Percentiles rank a stretch among this genome's conserved stretches.
These are phyloP conservation scores for Theodoxus fluviatilis DNA, from an alignment of 2,888 invertebrate genomes.

Conservation along the genomic window DNA sequence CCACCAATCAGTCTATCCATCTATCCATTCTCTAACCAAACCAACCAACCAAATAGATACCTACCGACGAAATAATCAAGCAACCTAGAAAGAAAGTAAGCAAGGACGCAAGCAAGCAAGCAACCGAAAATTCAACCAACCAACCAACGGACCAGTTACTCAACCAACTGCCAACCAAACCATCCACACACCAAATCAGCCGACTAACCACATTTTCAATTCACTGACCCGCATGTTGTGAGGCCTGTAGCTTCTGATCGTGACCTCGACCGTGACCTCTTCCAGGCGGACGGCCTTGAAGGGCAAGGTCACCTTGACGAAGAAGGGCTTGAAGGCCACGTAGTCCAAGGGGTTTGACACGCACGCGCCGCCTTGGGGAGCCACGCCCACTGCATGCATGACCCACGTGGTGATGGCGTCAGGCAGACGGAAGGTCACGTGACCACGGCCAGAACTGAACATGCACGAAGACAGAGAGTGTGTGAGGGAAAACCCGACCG, in stretches of 20 bases:
- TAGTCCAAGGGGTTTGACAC: constrained; percentile 37
- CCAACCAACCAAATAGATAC: too few relatives aligned
- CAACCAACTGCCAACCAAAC: too few relatives aligned
- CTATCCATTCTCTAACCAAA: too few relatives aligned
- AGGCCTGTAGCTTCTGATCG: constrained; percentile 42
- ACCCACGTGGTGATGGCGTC: constrained; percentile 44
- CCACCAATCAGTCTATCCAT: too few relatives aligned
- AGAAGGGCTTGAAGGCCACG: constrained; percentile 40
- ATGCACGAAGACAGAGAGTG: neutral
- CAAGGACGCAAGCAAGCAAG: too few relatives aligned
- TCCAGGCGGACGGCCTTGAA: constrained; percentile 43
- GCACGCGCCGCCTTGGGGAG: constrained; percentile 38
- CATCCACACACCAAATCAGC: too few relatives aligned
- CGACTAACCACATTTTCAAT: too few relatives aligned
- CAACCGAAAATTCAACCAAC: too few relatives aligned
- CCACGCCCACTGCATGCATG: constrained; percentile 39
- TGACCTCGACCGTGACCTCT: constrained; percentile 42
- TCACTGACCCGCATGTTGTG: constrained; percentile 32
- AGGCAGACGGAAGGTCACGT: constrained; percentile 36
- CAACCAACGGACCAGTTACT: too few relatives aligned
- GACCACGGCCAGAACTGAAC: neutral
- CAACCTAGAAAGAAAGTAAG: too few relatives aligned
- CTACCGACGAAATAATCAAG: too few relatives aligned
- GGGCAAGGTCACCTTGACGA: constrained; percentile 43
- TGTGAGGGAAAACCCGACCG: neutral